Evolutionary conservation across 2,797 vertebrate genomes (phyloP).

Genomic region (Botia kubotai): DNA sequence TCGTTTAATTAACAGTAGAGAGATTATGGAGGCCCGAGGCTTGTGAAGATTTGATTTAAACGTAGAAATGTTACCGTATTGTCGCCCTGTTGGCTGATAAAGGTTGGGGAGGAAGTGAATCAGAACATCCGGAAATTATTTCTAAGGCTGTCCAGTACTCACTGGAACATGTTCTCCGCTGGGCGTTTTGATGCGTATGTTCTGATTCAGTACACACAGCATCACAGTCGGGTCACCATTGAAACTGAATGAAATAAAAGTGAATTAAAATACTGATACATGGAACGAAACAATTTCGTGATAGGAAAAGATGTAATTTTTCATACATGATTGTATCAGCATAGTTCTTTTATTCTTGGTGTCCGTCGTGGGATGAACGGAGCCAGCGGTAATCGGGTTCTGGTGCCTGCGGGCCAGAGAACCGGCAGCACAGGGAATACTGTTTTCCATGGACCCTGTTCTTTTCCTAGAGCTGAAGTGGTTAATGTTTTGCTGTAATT

Average conservation of each 20-base stretch:
- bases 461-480: conserved; percentile 81
- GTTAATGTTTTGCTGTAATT: conserved; percentile 89
- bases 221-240: background rate
- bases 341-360: background rate
- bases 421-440: background rate
- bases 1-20: conserved; percentile 64
- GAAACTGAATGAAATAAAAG: background rate
- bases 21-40: conserved; percentile 54
- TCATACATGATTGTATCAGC: background rate
- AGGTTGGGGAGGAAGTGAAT: conserved; percentile 12
- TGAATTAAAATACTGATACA: background rate
- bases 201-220: background rate
- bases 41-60: conserved; percentile 59
- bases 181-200: conserved; percentile 6
- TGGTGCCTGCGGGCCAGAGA: background rate
- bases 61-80: conserved; percentile 40
- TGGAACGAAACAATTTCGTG: too few species aligned
- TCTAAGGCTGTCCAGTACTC: background rate
- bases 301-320: too few species aligned
- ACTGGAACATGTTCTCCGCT: background rate
- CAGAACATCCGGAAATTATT: conserved; percentile 3
- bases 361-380: background rate
- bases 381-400: conserved; percentile 9
- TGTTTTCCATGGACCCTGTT: background rate
- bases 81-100: conserved; percentile 16